Percentiles rank a stretch among this genome's conserved stretches.
These are phyloP conservation scores for Syrista parreyssii DNA, from an alignment of 2,888 invertebrate genomes.

Conservation along the genomic window DNA sequence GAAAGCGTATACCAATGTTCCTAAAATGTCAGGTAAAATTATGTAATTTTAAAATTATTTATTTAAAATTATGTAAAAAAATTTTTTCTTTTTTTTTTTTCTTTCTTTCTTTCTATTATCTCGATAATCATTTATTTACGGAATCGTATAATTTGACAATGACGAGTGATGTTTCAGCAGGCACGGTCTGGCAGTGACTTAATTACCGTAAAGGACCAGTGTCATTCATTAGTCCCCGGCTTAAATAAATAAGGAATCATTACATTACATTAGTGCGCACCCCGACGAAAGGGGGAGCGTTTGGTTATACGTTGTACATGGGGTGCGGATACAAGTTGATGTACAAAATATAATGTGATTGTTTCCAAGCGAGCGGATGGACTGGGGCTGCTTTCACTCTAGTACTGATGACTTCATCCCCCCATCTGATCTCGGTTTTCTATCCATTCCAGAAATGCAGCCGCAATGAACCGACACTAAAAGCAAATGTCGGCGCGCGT, in stretches of 20 bases:
- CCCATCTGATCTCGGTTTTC: constrained; percentile 39
- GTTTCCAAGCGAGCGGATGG: constrained; percentile 59
- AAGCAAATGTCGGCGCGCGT: constrained; percentile 29
- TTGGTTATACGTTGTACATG: constrained; percentile 12
- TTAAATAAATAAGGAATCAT: constrained; percentile 55
- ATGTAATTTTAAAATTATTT: no score
- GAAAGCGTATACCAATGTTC: neutral
- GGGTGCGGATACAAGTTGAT: constrained; percentile 42
- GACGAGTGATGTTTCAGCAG: no score
- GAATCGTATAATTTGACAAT: no score
- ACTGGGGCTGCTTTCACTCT: constrained; percentile 38
- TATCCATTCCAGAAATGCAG: constrained; percentile 24
- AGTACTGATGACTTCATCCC: constrained; percentile 58
- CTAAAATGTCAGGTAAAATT: neutral
- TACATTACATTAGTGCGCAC: constrained; percentile 46
- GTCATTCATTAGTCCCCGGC: constrained; percentile 42
- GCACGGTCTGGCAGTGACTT: constrained; percentile 14
- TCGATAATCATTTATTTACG: no score
- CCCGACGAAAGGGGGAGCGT: constrained; percentile 25
- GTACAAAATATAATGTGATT: constrained; percentile 63
- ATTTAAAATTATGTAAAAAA: no score
- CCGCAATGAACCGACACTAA: constrained; percentile 26
- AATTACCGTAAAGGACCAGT: constrained; percentile 27
- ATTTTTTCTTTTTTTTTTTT: no score
- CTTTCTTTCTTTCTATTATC: no score